Evolutionary conservation across 2,888 invertebrate genomes (phyloP).

Genomic region (Trichopoda pennipes): DNA sequence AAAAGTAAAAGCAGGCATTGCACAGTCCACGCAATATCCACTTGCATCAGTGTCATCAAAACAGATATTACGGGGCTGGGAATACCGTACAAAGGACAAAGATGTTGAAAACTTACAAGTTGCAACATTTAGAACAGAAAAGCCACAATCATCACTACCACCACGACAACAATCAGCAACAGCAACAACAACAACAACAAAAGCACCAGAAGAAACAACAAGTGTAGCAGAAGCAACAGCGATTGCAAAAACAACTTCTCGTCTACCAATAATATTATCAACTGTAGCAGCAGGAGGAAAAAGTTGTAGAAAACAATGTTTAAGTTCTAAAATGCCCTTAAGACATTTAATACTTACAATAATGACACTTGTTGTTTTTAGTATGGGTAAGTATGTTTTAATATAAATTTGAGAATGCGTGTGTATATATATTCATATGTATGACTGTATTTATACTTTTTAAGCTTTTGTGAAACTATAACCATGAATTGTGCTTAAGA

Average conservation of each 20-base stretch:
- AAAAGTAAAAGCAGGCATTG: slow-evolving; percentile 19
- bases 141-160: slow-evolving; percentile 17
- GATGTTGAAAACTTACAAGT: slow-evolving; percentile 46
- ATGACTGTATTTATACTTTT: neutral
- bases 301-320: slow-evolving; percentile 47
- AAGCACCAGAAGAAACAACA: slow-evolving; percentile 9
- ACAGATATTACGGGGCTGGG: slow-evolving; percentile 49
- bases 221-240: slow-evolving; percentile 7
- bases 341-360: slow-evolving; percentile 66
- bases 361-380: slow-evolving; percentile 63
- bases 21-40: slow-evolving; percentile 57
- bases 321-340: slow-evolving; percentile 61
- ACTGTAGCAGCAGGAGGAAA: slow-evolving; percentile 31
- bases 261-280: slow-evolving; percentile 11
- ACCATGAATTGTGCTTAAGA: neutral
- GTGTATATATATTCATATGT: neutral
- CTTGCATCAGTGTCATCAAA: slow-evolving; percentile 57
- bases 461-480: neutral
- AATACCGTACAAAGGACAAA: slow-evolving; percentile 42
- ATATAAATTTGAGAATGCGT: neutral
- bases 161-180: slow-evolving; percentile 8
- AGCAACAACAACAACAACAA: slow-evolving; percentile 17
- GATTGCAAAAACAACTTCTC: neutral
- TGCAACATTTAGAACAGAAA: slow-evolving; percentile 29
- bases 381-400: slow-evolving; percentile 59